Evolutionary conservation across 1,140 invertebrate species (phyloP), one percentile per base, ranked within the genome.

Genomic region (Himalopsyche phryganea): DNA sequence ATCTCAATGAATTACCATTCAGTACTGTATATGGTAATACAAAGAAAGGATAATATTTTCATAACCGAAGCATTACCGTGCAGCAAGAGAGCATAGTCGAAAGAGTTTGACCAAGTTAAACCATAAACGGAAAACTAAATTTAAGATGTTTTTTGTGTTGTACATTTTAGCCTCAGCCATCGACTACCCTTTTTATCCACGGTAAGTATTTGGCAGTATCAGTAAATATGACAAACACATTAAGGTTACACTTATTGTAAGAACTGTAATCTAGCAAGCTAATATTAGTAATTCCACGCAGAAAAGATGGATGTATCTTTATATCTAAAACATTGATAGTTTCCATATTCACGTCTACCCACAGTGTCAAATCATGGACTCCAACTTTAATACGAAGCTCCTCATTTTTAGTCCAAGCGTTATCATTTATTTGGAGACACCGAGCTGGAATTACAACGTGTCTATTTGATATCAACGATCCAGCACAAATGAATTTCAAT

Each of bases 401-500:
- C 1, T 65, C 66, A 15, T 66, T 67, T 7, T 65, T 51, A 1
- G 71, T 67, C 2, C 70, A 51, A 5, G 67, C 35, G 11, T 68
- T 66, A 4, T 67, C 66, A 60, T 74, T 77, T 20, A 65, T 62
- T 3, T 73, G 69, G 56, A 80, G 71, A 61, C 80, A 82, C 52
- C 81, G 80, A 1, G 78, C 80, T 50, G 80, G 79, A 65, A 69
- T 32, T n/a, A 51, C 18, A 1, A 58, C 41, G 15, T 44, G 17
- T 2, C 71, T 71, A 7, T 73, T 63, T 0, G 81, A 83, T 13
- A 84, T 68, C n/a, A 85, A 66, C 1, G 80, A 80, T 0, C 80
- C 81, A 7, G 78, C 75, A 60, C 82, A 84, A 9, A 82, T 81
- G 62, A 82, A 86, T 10, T 74, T 71, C 1, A 81, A 66, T n/a